These are phyloP conservation scores for Misgurnus mizolepis DNA, from an alignment of 2,113 vertebrate species.

Conservation along the genomic window DNA sequence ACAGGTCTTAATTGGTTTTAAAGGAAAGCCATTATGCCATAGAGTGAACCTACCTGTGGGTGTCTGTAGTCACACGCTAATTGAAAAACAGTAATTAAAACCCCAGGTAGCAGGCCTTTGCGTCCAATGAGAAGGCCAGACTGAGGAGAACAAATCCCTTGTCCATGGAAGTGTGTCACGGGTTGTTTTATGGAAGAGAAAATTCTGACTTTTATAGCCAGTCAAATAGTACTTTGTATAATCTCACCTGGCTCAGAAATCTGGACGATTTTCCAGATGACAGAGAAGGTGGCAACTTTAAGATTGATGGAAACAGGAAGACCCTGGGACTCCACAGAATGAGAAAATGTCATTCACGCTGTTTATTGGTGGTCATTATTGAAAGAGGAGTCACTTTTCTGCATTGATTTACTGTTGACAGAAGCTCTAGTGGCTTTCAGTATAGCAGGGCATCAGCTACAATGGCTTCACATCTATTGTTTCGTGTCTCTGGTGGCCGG, in stretches of 20 bases:
- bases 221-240: slow-evolving; percentile 40
- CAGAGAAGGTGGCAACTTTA: slow-evolving; percentile 30
- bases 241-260: slow-evolving; percentile 23
- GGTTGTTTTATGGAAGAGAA: not conserved
- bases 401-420: slow-evolving; percentile 47
- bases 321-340: slow-evolving; percentile 29
- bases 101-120: slow-evolving; percentile 55
- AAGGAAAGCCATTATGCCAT: slow-evolving; percentile 50
- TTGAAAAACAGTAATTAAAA: slow-evolving; percentile 59
- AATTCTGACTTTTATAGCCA: slow-evolving; percentile 25
- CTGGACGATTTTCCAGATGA: slow-evolving; percentile 8
- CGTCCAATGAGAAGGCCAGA: slow-evolving; percentile 50
- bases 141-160: slow-evolving; percentile 25
- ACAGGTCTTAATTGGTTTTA: slow-evolving; percentile 59
- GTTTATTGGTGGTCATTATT: slow-evolving; percentile 48
- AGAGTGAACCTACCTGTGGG: slow-evolving; percentile 45
- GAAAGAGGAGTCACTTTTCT: slow-evolving; percentile 23
- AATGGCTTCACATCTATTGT: slow-evolving; percentile 32
- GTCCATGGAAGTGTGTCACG: slow-evolving; percentile 21
- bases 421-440: slow-evolving; percentile 8
- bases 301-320: slow-evolving; percentile 42
- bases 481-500: slow-evolving; percentile 17
- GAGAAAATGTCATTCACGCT: slow-evolving; percentile 45
- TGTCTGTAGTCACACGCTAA: slow-evolving; percentile 49
- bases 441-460: slow-evolving; percentile 16